Base-by-base conservation (phyloP, 2,888 invertebrate genomes). In the Brachyptera putata region DNA sequence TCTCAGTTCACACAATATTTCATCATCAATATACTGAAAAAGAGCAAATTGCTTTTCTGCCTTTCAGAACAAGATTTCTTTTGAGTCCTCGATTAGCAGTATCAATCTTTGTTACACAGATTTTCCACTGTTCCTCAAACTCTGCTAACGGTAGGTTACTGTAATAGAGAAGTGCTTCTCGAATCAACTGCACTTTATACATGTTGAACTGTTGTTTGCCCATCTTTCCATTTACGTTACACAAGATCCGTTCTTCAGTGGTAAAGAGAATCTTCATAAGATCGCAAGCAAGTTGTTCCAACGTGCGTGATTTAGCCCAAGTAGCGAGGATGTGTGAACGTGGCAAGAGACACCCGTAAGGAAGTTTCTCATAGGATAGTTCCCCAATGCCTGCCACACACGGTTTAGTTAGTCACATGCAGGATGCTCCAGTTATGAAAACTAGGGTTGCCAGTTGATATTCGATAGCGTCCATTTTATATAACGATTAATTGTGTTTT, bases 181-280 rank as follows among this genome's bases (percentile, higher is more conserved):
- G 68, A 49, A 76, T 75, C 46, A 76, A 68, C 48, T 75, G 74
- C 63, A 76, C 75, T 65, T 76, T 76, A 66, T 75, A 73, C 60
- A 75, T 72, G 66, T 76, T 75, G 67, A 76, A 76, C 65, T 76
- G 75, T 58, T 74, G 74, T 64, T 76, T 76, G 50, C 76, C 76
- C 76, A 76, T 75, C 70, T 76, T 76, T 49, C 76, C 76, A 64
- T 76, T 76, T 4, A 76, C 76, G 66, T 76, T 76, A 67, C 76
- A 76, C 24, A 76, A 67, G 62, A 76, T 74, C 66, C 76, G 71
- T 67, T 76, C 76, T 66, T 76, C 76, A 5, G 74, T 73, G 16
- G 76, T 73, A 64, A 76, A 76, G 25, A 76, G 69, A 41, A 76
- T 73, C 67, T 76, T 76, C 76, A 76, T 76, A 56, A 76, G 70